Evolutionary conservation across 2,797 vertebrate species (phyloP), one percentile per base, ranked within the genome.

Genomic region (Fistularia commersonii): DNA sequence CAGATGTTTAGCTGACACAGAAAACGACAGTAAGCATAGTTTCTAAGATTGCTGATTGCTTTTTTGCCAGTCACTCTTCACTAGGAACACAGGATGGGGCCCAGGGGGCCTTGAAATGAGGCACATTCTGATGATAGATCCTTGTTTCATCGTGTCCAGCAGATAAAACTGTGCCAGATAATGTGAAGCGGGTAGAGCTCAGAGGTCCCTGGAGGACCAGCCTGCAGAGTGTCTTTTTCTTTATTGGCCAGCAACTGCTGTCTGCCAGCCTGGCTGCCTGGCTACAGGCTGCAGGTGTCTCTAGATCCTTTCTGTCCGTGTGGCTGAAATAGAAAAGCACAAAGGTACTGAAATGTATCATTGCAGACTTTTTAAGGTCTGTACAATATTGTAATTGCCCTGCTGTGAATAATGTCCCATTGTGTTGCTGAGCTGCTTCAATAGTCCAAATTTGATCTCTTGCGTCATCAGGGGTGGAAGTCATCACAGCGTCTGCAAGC

Each of bases 271-370:
- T 34, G 49, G 54, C 55, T 79, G 13, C 52, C 75, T 4, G 59
- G 81, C 36, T 69, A 39, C 63, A 70, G 53, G 8, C n/a, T 11
- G 13, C 54, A 0, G 39, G 66, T 37, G 66, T 37, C 64, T 89
- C 23, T 91, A 88, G 88, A 79, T 86, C 77, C 51, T 90, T 49
- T 87, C 87, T 3, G 72, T 73, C 13, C 89, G 85, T 57, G 51
- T 90, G 73, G 87, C 88, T 37, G 87, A 91, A 69, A 77, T 88
- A 41, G 88, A 90, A 48, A 90, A 90, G 54, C 82, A 83, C 66
- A 83, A 77, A 77, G 88, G 86, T 87, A 64, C 23, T n/a, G 5
- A 11, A 5, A 12, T 33, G 1, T 12, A 32, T 32, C 23, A 40
- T 36, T 23, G 23, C 23, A 23, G 9, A 36, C 35, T 36, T 7